A percentile compares a stretch with the other conserved stretches of the same genome.
phyloP scores from a whole-genome alignment of 2,797 vertebrate genomes.

The Clarias laeviceps region DNA sequence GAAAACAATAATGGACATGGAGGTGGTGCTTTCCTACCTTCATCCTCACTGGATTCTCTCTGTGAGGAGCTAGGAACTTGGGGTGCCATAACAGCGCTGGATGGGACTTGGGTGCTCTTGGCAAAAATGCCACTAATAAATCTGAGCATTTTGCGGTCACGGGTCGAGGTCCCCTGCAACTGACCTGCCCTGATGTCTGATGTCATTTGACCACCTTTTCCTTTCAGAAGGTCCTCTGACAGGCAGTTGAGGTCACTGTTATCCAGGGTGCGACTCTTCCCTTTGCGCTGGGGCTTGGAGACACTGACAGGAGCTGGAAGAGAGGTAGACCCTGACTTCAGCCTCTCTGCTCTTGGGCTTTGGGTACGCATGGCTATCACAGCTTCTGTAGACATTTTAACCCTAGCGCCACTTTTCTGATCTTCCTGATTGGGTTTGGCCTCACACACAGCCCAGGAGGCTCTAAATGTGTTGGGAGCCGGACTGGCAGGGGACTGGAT shows the following conservation, averaged over 20 bases:
- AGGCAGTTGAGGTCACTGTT: slow-evolving; percentile 91
- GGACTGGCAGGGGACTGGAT: slow-evolving; percentile 65
- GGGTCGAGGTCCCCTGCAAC: slow-evolving; percentile 74
- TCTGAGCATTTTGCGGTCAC: slow-evolving; percentile 95
- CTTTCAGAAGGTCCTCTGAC: slow-evolving; percentile 75
- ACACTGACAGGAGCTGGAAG: slow-evolving; percentile 70
- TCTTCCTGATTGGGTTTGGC: slow-evolving; percentile 66
- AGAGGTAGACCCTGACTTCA: slow-evolving; percentile 74
- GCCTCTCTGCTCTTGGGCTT: slow-evolving; percentile 77
- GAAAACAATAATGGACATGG: slow-evolving; percentile 3
- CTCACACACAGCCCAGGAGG: slow-evolving; percentile 89
- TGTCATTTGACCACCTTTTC: slow-evolving; percentile 67
- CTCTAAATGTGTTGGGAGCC: slow-evolving; percentile 76
- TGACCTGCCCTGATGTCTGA: slow-evolving; percentile 60
- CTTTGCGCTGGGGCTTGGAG: slow-evolving; percentile 80
- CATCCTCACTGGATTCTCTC: slow-evolving; percentile 81
- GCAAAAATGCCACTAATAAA: slow-evolving; percentile 97
- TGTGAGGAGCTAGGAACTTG: slow-evolving; percentile 72
- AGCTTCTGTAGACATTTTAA: slow-evolving; percentile 66
- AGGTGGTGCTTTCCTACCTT: slow-evolving; percentile 69
- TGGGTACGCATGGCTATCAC: slow-evolving; percentile 75
- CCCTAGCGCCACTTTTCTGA: slow-evolving; percentile 59
- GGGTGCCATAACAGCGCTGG: slow-evolving; percentile 73
- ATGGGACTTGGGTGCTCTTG: slow-evolving; percentile 83
- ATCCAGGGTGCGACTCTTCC: slow-evolving; percentile 93